A percentile compares a stretch with the other conserved stretches of the same genome.
Evolutionary conservation across 1,140 invertebrate species (phyloP).

Genomic region (Diabrotica virgifera): DNA sequence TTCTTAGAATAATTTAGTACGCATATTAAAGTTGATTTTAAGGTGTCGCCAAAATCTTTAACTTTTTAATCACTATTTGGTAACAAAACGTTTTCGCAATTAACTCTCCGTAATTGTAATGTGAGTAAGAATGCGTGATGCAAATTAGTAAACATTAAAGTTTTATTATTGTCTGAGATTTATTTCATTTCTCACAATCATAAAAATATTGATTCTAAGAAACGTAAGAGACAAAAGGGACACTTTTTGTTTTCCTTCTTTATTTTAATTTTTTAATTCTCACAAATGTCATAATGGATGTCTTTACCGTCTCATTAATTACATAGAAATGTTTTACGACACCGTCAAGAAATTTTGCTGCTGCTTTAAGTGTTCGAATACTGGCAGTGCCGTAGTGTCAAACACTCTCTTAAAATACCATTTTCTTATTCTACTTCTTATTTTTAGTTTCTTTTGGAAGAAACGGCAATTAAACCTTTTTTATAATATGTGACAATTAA

Average conservation of each 20-base stretch:
- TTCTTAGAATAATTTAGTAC: too few species aligned
- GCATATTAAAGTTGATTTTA: too few species aligned
- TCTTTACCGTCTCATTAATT: conserved; percentile 19
- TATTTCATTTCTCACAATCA: conserved; percentile 34
- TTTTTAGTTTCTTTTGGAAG: too few species aligned
- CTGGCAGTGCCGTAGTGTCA: too few species aligned
- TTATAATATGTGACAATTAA: too few species aligned
- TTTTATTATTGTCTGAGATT: conserved; percentile 34
- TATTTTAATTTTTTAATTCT: conserved; percentile 12
- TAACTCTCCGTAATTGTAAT: conserved; percentile 33
- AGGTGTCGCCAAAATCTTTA: conserved; percentile 1
- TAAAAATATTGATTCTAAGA: conserved; percentile 26
- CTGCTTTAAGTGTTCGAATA: too few species aligned
- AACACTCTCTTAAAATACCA: too few species aligned
- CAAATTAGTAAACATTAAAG: conserved; percentile 34
- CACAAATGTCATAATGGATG: conserved; percentile 1
- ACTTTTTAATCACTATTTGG: background rate
- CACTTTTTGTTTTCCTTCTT: conserved; percentile 5
- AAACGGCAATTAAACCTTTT: too few species aligned
- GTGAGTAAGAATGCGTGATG: conserved; percentile 38
- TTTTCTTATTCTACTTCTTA: too few species aligned
- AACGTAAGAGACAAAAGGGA: background rate
- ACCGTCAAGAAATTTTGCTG: too few species aligned
- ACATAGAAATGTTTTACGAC: conserved; percentile 9
- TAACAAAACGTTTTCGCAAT: conserved; percentile 16